These are phyloP conservation scores for honey bee (Apis mellifera) DNA, from an alignment of 1,140 invertebrate genomes.

Conservation along the genomic window Amel_HAv3.1 CM009937.2:3246501-3247000, in stretches of 20 bases:
- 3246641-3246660: conserved; percentile 6
- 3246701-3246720: conserved; percentile 27
- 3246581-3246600: conserved; percentile 63
- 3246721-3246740: background rate
- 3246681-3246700: background rate
- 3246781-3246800: conserved; percentile 88
- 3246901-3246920: conserved; percentile 92
- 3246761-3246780: conserved; percentile 91
- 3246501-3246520: conserved; percentile 51
- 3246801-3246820: conserved; percentile 87
- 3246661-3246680: background rate
- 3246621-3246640: conserved; percentile 67
- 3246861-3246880: conserved; percentile 88
- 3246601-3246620: conserved; percentile 72
- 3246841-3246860: conserved; percentile 82
- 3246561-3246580: conserved; percentile 63
- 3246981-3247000: conserved; percentile 97
- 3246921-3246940: conserved; percentile 91
- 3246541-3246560: conserved; percentile 54
- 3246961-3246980: conserved; percentile 96
- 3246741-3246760: background rate
- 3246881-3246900: conserved; percentile 93
- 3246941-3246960: conserved; percentile 90
- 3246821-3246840: conserved; percentile 88
- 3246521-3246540: conserved; percentile 54